phyloP scores from a whole-genome alignment of 2,797 vertebrate species.

The Enteromius radiatus region DNA sequence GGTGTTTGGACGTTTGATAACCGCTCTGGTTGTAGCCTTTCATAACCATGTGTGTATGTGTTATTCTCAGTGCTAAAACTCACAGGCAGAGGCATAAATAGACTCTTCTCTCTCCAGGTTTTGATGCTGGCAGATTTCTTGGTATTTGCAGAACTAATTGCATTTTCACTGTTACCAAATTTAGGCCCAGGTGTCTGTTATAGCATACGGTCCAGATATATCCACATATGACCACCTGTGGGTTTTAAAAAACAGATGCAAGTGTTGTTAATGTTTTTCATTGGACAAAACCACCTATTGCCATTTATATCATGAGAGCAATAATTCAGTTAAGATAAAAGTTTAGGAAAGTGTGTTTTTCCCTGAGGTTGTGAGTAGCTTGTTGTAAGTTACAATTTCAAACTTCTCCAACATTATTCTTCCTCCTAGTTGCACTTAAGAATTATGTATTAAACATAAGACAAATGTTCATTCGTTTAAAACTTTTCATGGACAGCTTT shows the following conservation, averaged over 20 bases:
- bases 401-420: neutral
- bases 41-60: conserved; percentile 50
- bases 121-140: conserved; percentile 72
- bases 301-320: conserved; percentile 19
- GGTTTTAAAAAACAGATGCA: conserved; percentile 42
- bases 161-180: conserved; percentile 63
- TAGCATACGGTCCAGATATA: conserved; percentile 66
- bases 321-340: neutral
- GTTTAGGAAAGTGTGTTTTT: conserved; percentile 5
- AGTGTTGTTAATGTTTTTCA: conserved; percentile 38
- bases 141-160: conserved; percentile 72
- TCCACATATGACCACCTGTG: conserved; percentile 56
- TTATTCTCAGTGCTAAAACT: conserved; percentile 60
- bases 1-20: neutral
- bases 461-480: neutral
- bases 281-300: conserved; percentile 21
- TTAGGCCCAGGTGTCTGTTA: conserved; percentile 68
- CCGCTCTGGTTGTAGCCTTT: conserved; percentile 47
- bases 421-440: neutral
- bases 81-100: conserved; percentile 57
- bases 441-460: conserved; percentile 1
- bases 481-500: conserved; percentile 9
- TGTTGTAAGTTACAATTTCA: neutral
- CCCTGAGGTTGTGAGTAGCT: neutral
- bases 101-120: conserved; percentile 64